A percentile compares a stretch with the other conserved stretches of the same genome.
Conservation (phyloP, 2,113 vertebrate species). For the Mustelus asterias region DNA sequence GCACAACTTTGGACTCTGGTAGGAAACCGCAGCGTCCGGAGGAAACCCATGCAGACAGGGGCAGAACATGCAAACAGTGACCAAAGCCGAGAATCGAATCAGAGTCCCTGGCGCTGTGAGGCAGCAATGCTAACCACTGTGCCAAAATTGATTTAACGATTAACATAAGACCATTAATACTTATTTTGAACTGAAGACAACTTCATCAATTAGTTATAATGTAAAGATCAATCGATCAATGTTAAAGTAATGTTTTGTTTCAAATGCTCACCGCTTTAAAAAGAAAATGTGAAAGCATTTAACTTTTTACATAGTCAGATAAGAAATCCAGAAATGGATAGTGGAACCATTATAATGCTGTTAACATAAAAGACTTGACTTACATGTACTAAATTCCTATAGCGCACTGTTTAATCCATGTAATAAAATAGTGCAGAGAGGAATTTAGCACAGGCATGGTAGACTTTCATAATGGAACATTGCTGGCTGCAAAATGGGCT, state of each 20-base stretch:
- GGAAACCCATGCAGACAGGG: too few relatives aligned
- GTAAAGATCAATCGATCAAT: not conserved
- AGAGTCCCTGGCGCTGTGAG: too few relatives aligned
- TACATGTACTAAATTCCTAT: not conserved
- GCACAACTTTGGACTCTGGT: too few relatives aligned
- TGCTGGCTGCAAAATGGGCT: not conserved
- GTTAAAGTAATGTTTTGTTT: not conserved
- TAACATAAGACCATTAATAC: not conserved
- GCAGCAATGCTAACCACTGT: too few relatives aligned
- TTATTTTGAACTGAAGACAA: not conserved
- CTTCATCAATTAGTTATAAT: not conserved
- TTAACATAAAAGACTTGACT: not conserved
- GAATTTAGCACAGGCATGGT: not conserved
- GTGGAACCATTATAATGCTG: not conserved
- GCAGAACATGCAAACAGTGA: too few relatives aligned
- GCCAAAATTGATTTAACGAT: not conserved
- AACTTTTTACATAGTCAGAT: not conserved
- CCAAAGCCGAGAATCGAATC: too few relatives aligned
- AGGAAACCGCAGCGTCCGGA: too few relatives aligned
- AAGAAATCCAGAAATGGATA: not conserved
- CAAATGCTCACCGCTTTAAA: not conserved
- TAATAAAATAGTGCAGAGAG: not conserved
- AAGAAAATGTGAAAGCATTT: not conserved
- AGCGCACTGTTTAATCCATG: not conserved
- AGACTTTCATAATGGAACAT: not conserved